phyloP scores from a whole-genome alignment of 2,113 vertebrate genomes.

The Cynopterus brachyotis region DNA sequence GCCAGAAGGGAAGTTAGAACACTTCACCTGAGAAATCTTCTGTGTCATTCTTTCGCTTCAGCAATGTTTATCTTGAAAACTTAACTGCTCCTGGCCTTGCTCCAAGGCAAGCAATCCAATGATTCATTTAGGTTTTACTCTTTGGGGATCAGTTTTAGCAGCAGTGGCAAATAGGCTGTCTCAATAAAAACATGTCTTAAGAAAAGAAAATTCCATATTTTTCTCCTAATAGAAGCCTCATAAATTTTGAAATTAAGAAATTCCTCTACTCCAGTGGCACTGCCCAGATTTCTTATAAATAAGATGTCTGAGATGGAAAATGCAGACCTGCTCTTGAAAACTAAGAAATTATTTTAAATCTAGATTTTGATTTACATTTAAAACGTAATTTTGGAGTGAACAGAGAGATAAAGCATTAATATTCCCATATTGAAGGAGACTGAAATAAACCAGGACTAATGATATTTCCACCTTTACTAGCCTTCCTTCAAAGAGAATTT shows the following conservation, averaged over 20 bases:
- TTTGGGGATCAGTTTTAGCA: conserved; percentile 68
- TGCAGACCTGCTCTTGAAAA: conserved; percentile 52
- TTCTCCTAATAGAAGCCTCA: conserved; percentile 54
- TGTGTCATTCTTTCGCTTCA: conserved; percentile 31
- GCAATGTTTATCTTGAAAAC: conserved; percentile 69
- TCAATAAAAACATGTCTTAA: conserved; percentile 69
- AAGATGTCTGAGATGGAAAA: conserved; percentile 42
- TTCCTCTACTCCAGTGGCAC: conserved; percentile 41
- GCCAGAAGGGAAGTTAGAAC: conserved; percentile 31
- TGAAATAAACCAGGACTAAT: not conserved
- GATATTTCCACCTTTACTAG: not conserved
- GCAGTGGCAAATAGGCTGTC: conserved; percentile 56
- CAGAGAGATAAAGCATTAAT: not conserved
- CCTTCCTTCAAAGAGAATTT: not conserved
- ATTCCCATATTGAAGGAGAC: not conserved
- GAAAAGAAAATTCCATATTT: conserved; percentile 67
- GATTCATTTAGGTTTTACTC: conserved; percentile 74
- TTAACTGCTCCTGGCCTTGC: conserved; percentile 52
- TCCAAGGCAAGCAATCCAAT: conserved; percentile 70
- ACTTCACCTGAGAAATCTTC: conserved; percentile 61
- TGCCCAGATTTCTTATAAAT: conserved; percentile 61
- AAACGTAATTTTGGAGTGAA: not conserved
- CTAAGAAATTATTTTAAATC: not conserved
- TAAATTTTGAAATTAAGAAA: conserved; percentile 68
- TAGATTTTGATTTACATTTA: not conserved